Conservation (phyloP, 1,140 invertebrate species). For the Marisa cornuarietis region DNA sequence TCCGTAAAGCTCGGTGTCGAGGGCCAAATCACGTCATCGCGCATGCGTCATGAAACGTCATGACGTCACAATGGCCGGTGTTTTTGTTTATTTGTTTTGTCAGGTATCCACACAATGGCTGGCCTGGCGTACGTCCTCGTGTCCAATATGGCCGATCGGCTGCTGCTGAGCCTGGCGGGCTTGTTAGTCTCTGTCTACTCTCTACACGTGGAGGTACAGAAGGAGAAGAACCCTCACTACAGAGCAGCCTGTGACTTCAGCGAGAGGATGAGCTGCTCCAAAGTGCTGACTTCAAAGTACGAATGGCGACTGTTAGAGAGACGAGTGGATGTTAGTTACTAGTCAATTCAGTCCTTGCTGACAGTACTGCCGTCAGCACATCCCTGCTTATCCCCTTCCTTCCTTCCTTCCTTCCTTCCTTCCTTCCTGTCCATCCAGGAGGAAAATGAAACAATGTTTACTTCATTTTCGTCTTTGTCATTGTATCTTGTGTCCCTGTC, state of each 20-base stretch:
- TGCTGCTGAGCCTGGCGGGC: constrained; percentile 70
- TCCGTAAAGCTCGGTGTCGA: no score
- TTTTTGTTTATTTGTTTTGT: neutral
- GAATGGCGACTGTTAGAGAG: constrained; percentile 32
- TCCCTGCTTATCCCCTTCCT: no score
- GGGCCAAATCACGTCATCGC: no score
- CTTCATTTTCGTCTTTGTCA: no score
- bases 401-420: no score
- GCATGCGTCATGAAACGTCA: no score
- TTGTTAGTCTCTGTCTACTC: constrained; percentile 79
- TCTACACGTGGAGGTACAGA: constrained; percentile 76
- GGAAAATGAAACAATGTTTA: no score
- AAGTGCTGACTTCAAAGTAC: constrained; percentile 82
- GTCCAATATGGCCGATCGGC: constrained; percentile 49
- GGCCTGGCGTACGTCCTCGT: constrained; percentile 35
- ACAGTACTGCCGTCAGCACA: no score
- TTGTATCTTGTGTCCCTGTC: no score
- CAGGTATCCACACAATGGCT: neutral
- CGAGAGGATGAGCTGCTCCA: constrained; percentile 81
- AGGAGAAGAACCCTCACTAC: constrained; percentile 75
- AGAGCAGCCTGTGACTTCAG: constrained; percentile 82
- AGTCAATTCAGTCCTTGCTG: no score
- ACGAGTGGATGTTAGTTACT: no score
- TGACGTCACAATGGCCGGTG: neutral
- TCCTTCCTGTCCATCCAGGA: no score